A percentile compares a stretch with the other conserved stretches of the same genome.
phyloP scores from a whole-genome alignment of 2,113 vertebrate species.

The Pluvialis apricaria region DNA sequence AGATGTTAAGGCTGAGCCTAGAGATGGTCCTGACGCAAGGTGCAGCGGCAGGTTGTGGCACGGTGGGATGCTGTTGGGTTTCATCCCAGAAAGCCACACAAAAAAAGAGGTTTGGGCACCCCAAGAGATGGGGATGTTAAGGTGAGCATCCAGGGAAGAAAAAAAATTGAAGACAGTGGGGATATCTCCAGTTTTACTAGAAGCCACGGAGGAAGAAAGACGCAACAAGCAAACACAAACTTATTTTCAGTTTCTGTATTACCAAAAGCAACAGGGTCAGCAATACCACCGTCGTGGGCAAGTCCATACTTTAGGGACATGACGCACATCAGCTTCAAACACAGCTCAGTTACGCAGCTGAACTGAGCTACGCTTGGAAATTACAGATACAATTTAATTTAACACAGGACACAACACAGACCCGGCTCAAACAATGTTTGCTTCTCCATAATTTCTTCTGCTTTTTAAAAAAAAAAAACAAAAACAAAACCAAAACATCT shows the following conservation, averaged over 20 bases:
- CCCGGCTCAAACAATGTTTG: neutral
- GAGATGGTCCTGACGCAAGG: neutral
- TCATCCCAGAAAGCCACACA: neutral
- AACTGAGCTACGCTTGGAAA: neutral
- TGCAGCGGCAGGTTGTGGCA: neutral
- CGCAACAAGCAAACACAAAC: neutral
- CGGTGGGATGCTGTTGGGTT: neutral
- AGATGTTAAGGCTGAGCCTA: neutral
- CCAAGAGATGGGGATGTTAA: neutral
- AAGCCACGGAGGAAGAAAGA: neutral
- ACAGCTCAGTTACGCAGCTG: neutral
- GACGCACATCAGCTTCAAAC: neutral
- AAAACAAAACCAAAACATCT: neutral
- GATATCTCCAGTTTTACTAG: neutral
- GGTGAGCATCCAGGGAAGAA: neutral
- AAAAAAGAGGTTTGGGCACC: neutral
- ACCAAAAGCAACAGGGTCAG: neutral
- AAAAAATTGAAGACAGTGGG: neutral
- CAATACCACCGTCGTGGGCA: rapidly evolving
- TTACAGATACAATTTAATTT: neutral
- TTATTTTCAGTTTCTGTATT: neutral
- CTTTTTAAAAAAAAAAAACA: neutral
- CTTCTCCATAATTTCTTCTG: neutral
- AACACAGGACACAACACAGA: neutral
- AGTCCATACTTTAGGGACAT: neutral